A percentile compares a stretch with the other conserved stretches of the same genome.
These are phyloP conservation scores for Aphaenogaster ashmeadi DNA, from an alignment of 1,140 invertebrate species.

Conservation along the genomic window DNA sequence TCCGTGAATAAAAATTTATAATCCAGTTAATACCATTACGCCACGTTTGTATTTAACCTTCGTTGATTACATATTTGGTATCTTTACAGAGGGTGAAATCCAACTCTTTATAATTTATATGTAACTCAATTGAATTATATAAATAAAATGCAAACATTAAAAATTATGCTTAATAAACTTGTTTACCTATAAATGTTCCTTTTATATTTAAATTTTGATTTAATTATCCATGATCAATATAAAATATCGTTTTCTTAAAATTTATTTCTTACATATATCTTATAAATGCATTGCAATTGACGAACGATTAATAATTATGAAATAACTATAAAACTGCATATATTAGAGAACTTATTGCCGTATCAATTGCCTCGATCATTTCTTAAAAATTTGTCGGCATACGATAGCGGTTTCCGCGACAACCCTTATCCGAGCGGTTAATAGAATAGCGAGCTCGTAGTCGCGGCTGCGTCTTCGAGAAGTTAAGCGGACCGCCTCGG, in stretches of 20 bases:
- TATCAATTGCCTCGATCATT: neutral
- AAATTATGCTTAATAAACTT: neutral
- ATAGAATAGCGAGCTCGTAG: conserved; percentile 73
- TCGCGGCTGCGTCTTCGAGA: conserved; percentile 53
- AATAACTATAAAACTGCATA: neutral
- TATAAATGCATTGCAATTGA: neutral
- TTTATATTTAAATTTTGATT: conserved; percentile 11
- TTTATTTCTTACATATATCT: neutral
- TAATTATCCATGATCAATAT: neutral
- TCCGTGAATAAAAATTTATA: conserved; percentile 17
- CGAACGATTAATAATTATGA: neutral
- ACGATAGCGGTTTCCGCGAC: conserved; percentile 43
- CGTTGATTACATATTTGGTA: neutral
- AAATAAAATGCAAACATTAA: neutral
- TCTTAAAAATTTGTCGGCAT: conserved; percentile 47
- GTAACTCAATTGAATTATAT: neutral
- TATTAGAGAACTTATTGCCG: neutral
- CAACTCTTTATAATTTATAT: neutral
- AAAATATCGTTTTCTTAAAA: neutral
- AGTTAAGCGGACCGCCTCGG: conserved; percentile 65
- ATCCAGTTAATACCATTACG: neutral
- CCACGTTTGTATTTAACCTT: neutral
- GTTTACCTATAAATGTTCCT: neutral
- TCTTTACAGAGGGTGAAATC: neutral
- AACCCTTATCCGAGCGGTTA: conserved; percentile 71